phyloP scores from a whole-genome alignment of 2,888 invertebrate species.

The Microctonus aethiopoides region DNA sequence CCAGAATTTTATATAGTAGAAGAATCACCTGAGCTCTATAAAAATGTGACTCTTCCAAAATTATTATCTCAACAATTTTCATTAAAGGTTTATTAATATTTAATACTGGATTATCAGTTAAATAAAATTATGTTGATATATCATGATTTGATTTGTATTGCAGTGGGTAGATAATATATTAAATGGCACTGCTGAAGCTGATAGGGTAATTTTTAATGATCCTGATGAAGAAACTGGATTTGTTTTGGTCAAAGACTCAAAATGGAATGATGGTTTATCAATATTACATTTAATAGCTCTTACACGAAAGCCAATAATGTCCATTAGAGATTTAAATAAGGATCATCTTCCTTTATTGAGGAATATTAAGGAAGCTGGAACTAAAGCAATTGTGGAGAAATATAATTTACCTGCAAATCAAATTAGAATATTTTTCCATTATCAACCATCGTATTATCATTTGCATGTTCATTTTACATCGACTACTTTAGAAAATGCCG shows the following conservation, averaged over 20 bases:
- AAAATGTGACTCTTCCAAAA: conserved; percentile 81
- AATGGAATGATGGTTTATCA: conserved; percentile 90
- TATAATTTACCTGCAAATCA: conserved; percentile 78
- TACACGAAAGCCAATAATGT: conserved; percentile 79
- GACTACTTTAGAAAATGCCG: conserved; percentile 82
- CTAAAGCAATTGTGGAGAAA: conserved; percentile 79
- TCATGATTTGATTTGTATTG: too few species aligned
- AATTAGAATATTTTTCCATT: conserved; percentile 89
- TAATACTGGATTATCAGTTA: too few species aligned
- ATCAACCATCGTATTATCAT: conserved; percentile 97
- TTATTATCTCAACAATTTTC: conserved; percentile 80
- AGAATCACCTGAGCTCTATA: conserved; percentile 87
- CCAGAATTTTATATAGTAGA: conserved; percentile 81
- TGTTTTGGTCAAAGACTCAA: conserved; percentile 91
- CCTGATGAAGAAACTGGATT: conserved; percentile 83
- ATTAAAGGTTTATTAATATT: conserved; percentile 80
- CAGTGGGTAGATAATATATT: conserved; percentile 98
- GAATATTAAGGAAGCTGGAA: conserved; percentile 82
- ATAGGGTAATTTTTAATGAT: conserved; percentile 88
- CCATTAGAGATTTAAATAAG: conserved; percentile 83
- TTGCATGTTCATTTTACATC: conserved; percentile 94
- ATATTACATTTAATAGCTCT: conserved; percentile 89
- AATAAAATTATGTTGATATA: too few species aligned
- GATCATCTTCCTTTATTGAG: conserved; percentile 84
- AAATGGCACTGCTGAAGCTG: conserved; percentile 89